Evolutionary conservation across 2,113 vertebrate species (phyloP).

Genomic region (Spilogale gracilis): DNA sequence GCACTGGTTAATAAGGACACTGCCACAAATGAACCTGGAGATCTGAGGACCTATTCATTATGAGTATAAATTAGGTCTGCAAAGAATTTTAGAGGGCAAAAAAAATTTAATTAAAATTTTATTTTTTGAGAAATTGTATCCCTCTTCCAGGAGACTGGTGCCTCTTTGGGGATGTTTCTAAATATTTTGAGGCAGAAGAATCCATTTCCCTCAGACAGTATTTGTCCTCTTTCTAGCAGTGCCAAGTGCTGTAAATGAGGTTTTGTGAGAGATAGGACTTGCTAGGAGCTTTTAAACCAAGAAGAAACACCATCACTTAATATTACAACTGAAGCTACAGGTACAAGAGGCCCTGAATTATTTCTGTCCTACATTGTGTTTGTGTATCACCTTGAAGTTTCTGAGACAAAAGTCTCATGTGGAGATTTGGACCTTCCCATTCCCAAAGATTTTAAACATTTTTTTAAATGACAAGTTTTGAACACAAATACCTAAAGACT

Average conservation of each 20-base stretch:
- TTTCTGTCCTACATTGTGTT: neutral
- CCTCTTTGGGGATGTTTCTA: neutral
- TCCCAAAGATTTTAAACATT: neutral
- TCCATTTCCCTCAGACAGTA: neutral
- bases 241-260: neutral
- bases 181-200: neutral
- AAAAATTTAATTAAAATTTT: neutral
- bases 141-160: neutral
- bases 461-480: conserved; percentile 39
- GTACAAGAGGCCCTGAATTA: neutral
- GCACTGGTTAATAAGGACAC: neutral
- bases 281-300: neutral
- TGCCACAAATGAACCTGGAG: conserved; percentile 32
- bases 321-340: neutral
- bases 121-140: neutral
- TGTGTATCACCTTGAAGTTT: neutral
- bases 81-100: conserved; percentile 38
- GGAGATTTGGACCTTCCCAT: neutral
- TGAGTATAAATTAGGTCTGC: neutral
- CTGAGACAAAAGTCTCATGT: neutral
- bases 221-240: neutral
- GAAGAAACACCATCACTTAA: neutral
- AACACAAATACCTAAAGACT: conserved; percentile 47
- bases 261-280: neutral
- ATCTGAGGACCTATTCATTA: neutral